Evolutionary conservation across 2,888 invertebrate species (phyloP), one percentile per base, ranked within the genome.

Genomic region (Drosophila colorata): DNA sequence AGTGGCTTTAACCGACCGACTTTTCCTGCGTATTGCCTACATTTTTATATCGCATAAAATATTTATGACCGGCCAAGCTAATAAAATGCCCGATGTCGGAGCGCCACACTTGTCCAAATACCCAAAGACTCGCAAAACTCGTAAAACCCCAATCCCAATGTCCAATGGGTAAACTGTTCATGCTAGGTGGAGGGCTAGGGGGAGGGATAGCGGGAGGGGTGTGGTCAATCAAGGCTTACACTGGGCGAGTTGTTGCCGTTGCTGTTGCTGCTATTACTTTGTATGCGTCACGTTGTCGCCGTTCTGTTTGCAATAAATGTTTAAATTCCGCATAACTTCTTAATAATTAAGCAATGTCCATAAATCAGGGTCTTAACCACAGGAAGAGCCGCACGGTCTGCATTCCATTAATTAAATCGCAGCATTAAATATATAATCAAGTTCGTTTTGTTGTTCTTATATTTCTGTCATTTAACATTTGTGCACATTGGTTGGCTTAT

Each of bases 311-410:
- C 72, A 74, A 78, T 83, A 80, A 88, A 85, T 88, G 87, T 88
- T 85, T 84, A 87, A 85, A 88, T 67, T 88, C 74, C 43, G 69
- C 87, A 85, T 83, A 80, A 83, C 84, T 87, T 80, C 79, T 78
- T 77, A 84, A 88, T 85, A 87, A 88, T 88, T 84, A 84, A 87
- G 72, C 77, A 84, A 31, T 52, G 64, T 5, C 56, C 69, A 79
- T 88, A 83, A 85, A 85, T 87, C 81, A 80, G 48, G 14, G 38
- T 33, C 58, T 14, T 48, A 28, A 37, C 49, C 56, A 25, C 59
- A 55, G 66, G 43, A 46, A 48, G 43, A 43, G 51, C 61, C 44
- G 33, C 51, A 58, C 18, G 31, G 44, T 41, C 33, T 49, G 52
- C 58, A 73, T 80, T 63, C 65, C 78, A 77, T 76, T 70, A 74